Base-by-base conservation (phyloP, 2,797 vertebrate species). In the Babyrousa celebensis region DNA sequence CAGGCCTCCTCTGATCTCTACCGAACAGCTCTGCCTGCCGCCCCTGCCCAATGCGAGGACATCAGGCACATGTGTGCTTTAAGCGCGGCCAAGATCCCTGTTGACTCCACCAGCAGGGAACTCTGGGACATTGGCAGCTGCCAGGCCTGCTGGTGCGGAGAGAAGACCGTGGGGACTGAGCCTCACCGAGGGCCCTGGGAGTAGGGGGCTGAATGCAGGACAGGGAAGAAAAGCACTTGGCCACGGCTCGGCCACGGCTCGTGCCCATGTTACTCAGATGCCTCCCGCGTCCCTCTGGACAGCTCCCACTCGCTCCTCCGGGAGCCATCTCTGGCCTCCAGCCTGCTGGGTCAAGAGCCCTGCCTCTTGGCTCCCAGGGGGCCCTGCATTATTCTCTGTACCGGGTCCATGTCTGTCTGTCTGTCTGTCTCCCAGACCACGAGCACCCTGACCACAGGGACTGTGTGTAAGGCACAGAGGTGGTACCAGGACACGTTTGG, bases 1-100 rank as follows among this genome's bases (percentile, higher is more conserved):
- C 25, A 40, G 91, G 67, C 43, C 62, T 95, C 79, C 91, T 89
- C 56, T 91, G 87, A 92, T 12, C 72, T 29, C 90, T 25, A 1
- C 25, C 21, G 25, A 88, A 71, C 4, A 56, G n/a, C 74, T 21
- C 48, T 15, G 6, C 71, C 74, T 71, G 23, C 15, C 3, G 1
- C 72, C 72, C 88, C 72, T 36, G 52, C 58, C 48, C 54, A 15
- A 16, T 27, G 5, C 5, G n/a, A 82, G n/a, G 85, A 83, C 18
- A n/a, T 6, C 29, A n/a, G 80, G 36, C 70, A n/a, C 1, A 0
- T 23, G 17, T 63, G 10, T 32, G 43, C 27, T 67, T 63, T 29
- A 25, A 68, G 12, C 17, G 5, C n/a, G 27, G 77, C 80, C 75
- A 58, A 10, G 83, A 90, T 80, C 65, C 18, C n/a, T 58, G 58